Percentiles rank a stretch among this genome's conserved stretches.
These are phyloP conservation scores for Ornithoptera priamus DNA, from an alignment of 2,888 invertebrate species.

Conservation along the genomic window DNA sequence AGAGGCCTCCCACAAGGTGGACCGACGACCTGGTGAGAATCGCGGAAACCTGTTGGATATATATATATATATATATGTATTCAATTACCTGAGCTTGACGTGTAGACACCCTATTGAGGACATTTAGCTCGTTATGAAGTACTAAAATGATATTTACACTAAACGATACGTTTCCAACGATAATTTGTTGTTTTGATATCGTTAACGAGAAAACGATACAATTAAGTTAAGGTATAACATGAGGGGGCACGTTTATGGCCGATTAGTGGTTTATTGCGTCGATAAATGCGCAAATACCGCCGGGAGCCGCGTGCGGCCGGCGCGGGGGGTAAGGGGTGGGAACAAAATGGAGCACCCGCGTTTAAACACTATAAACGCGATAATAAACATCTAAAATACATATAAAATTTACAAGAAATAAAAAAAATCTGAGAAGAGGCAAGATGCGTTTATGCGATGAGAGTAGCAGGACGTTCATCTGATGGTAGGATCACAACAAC, in stretches of 20 bases:
- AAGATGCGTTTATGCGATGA: too few relatives aligned
- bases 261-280: constrained; percentile 15
- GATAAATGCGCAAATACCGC: constrained; percentile 8
- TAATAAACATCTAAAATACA: constrained; percentile 21
- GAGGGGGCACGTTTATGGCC: not conserved
- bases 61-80: too few relatives aligned
- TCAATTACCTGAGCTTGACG: too few relatives aligned
- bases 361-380: constrained; percentile 12
- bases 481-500: too few relatives aligned
- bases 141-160: not conserved
- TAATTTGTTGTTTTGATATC: constrained; percentile 8
- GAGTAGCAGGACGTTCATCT: too few relatives aligned
- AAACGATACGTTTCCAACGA: constrained; percentile 4
- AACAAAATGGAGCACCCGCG: constrained; percentile 3
- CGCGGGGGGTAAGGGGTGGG: not conserved
- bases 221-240: constrained; percentile 10
- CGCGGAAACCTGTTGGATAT: too few relatives aligned
- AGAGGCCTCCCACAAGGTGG: too few relatives aligned
- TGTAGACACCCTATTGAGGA: too few relatives aligned
- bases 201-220: constrained; percentile 5
- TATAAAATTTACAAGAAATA: constrained; percentile 3
- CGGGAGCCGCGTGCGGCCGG: constrained; percentile 14
- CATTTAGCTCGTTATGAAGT: not conserved
- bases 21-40: too few relatives aligned
- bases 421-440: not conserved